Evolutionary conservation across 2,113 vertebrate genomes (phyloP).

Genomic region (Rattus rattus): DNA sequence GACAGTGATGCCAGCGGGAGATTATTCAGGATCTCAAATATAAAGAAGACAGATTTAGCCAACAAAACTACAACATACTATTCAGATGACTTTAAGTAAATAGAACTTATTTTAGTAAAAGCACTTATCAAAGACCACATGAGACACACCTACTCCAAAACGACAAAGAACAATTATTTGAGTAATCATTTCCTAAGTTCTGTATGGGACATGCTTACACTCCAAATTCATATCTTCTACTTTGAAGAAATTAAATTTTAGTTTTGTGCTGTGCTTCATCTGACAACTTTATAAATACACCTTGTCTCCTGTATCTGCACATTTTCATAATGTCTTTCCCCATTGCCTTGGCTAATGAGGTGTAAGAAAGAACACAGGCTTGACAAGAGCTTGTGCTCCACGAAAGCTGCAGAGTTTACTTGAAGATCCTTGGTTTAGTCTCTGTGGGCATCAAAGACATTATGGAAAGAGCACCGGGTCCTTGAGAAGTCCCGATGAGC

Average conservation of each 20-base stretch:
- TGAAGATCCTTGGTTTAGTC: not conserved
- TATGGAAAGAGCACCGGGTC: not conserved
- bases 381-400: not conserved
- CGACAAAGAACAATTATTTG: not conserved
- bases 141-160: not conserved
- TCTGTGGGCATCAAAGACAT: not conserved
- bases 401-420: not conserved
- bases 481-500: not conserved
- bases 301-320: not conserved
- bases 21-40: not conserved
- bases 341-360: not conserved
- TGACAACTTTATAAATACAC: not conserved
- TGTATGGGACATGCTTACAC: not conserved
- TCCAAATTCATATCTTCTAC: not conserved
- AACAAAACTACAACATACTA: constrained; percentile 1
- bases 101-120: not conserved
- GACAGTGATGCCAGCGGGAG: not conserved
- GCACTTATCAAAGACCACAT: not conserved
- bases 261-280: not conserved
- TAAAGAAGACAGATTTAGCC: not conserved
- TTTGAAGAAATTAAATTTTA: constrained; percentile 18
- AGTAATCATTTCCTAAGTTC: not conserved
- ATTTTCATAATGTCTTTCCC: not conserved
- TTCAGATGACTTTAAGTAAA: not conserved
- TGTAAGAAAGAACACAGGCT: not conserved